A percentile compares a stretch with the other conserved stretches of the same genome.
These are phyloP conservation scores for Anseranas semipalmata DNA, from an alignment of 2,113 vertebrate species.

Conservation along the genomic window DNA sequence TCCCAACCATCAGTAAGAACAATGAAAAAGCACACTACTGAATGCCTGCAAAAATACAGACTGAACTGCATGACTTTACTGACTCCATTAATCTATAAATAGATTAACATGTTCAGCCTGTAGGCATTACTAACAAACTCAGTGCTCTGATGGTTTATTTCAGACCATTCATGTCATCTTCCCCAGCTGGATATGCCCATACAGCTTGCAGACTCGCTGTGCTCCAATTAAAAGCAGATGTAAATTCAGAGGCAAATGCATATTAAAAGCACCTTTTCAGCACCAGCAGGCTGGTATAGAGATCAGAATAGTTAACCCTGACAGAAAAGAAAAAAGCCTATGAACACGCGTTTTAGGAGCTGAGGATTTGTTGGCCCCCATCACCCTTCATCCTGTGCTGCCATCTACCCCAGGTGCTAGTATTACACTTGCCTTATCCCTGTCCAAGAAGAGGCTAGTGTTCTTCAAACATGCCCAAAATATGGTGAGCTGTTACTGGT, in stretches of 20 bases:
- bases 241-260: neutral
- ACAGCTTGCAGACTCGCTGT: neutral
- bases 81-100: neutral
- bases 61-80: neutral
- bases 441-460: neutral
- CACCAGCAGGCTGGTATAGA: neutral
- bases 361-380: neutral
- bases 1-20: neutral
- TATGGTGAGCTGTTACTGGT: neutral
- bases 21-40: neutral
- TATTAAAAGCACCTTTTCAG: neutral
- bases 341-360: neutral
- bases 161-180: neutral
- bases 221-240: neutral
- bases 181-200: neutral
- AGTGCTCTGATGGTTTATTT: neutral
- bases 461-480: fast-evolving
- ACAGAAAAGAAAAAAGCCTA: neutral
- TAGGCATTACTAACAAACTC: neutral
- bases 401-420: neutral
- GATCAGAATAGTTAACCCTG: neutral
- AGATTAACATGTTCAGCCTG: neutral
- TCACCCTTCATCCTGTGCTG: neutral
- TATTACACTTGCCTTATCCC: neutral
- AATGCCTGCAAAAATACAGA: neutral